Evolutionary conservation across 2,888 invertebrate genomes (phyloP).

Genomic region (Heteromyza rotundicornis): DNA sequence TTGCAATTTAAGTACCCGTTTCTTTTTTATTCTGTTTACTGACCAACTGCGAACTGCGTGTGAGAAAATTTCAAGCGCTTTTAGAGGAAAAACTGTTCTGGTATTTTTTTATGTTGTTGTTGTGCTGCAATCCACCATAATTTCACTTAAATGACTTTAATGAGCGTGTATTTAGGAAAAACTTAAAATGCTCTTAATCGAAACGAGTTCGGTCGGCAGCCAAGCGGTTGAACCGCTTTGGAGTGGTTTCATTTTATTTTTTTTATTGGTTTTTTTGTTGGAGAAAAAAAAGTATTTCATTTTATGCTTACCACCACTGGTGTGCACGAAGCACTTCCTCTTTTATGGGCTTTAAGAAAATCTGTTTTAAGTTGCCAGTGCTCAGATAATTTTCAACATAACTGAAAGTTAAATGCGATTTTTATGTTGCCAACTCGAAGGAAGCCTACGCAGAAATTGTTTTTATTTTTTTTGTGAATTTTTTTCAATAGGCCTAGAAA

Average conservation of each 20-base stretch:
- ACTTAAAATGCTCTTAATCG: neutral
- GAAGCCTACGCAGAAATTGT: slow-evolving; percentile 7
- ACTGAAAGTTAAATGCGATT: neutral
- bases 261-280: too few species aligned
- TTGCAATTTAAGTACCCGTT: neutral
- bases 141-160: slow-evolving; percentile 34
- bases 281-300: too few species aligned
- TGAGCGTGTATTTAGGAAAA: slow-evolving; percentile 16
- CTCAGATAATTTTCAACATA: too few species aligned
- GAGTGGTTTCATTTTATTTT: neutral
- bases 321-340: neutral
- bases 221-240: slow-evolving; percentile 22
- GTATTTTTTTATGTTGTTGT: too few species aligned
- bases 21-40: slow-evolving; percentile 10
- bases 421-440: slow-evolving; percentile 9
- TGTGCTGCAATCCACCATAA: slow-evolving; percentile 30
- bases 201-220: neutral
- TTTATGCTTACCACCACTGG: too few species aligned
- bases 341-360: neutral
- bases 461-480: neutral
- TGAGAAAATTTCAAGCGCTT: slow-evolving; percentile 31
- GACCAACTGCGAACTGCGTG: slow-evolving; percentile 25
- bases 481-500: neutral
- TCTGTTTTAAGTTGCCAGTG: too few species aligned
- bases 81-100: slow-evolving; percentile 20